Evolutionary conservation across 2,888 invertebrate genomes (phyloP).

Genomic region (Keiferia lycopersicella): DNA sequence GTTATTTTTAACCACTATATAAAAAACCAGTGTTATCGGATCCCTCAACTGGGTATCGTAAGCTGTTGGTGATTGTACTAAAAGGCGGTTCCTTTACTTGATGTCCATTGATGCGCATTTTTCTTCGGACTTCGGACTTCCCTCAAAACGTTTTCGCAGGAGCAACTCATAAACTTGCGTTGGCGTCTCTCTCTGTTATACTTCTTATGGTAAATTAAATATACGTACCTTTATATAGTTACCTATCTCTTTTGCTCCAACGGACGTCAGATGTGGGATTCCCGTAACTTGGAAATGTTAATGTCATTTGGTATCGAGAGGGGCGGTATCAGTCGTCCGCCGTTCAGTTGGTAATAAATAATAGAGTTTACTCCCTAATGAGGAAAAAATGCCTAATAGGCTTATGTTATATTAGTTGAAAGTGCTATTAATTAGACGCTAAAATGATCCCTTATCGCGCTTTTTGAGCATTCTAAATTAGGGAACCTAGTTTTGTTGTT

Average conservation of each 20-base stretch:
- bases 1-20: too few relatives aligned
- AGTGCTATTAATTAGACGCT: slow-evolving; percentile 7
- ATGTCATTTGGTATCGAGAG: slow-evolving; percentile 65
- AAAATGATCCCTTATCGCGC: background rate
- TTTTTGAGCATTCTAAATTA: background rate
- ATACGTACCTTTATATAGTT: too few relatives aligned
- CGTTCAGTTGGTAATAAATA: slow-evolving; percentile 67
- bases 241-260: too few relatives aligned
- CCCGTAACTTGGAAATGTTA: slow-evolving; percentile 60
- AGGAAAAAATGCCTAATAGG: slow-evolving; percentile 60
- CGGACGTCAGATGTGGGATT: too few relatives aligned
- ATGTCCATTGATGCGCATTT: too few relatives aligned
- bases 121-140: too few relatives aligned
- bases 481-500: background rate
- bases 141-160: too few relatives aligned
- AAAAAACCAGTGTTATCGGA: background rate
- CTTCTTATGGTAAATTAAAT: too few relatives aligned
- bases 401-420: slow-evolving; percentile 29
- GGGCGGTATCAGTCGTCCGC: slow-evolving; percentile 64
- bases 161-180: too few relatives aligned
- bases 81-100: too few relatives aligned
- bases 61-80: background rate
- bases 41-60: too few relatives aligned
- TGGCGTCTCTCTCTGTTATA: too few relatives aligned
- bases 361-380: slow-evolving; percentile 59